Evolutionary conservation across 1,140 invertebrate genomes (phyloP).

Genomic region (Anoplolepis gracilipes): DNA sequence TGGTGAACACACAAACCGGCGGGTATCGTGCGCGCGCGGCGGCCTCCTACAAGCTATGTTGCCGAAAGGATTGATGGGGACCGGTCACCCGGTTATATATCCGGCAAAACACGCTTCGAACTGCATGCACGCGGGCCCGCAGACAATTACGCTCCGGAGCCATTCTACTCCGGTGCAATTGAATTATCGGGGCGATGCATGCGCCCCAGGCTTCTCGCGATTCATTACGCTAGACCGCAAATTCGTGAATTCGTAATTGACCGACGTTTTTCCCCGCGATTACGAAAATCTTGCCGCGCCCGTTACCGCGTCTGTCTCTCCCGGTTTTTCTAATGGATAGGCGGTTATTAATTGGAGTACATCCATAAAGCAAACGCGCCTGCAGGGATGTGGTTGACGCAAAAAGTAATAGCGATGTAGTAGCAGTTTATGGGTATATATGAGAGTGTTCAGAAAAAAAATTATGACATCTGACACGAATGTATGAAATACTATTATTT

Average conservation of each 20-base stretch:
- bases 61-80: constrained; percentile 81
- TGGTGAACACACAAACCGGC: constrained; percentile 71
- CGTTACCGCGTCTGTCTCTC: constrained; percentile 1
- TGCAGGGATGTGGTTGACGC: not conserved
- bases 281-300: constrained; percentile 44
- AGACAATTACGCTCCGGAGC: constrained; percentile 59
- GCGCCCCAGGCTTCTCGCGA: constrained; percentile 14
- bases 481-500: not conserved
- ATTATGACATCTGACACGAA: not conserved
- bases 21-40: constrained; percentile 51
- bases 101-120: constrained; percentile 56
- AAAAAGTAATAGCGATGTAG: not conserved
- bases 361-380: not conserved
- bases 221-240: constrained; percentile 44
- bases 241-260: constrained; percentile 45
- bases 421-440: not conserved
- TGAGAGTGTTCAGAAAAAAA: not conserved
- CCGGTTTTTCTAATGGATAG: not conserved
- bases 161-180: constrained; percentile 47
- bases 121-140: constrained; percentile 40
- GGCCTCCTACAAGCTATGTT: constrained; percentile 76
- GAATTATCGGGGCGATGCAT: constrained; percentile 65
- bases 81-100: constrained; percentile 47
- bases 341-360: constrained; percentile 38
- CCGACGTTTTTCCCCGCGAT: constrained; percentile 27